These are phyloP conservation scores for Eupleurogrammus muticus DNA, from an alignment of 2,797 vertebrate genomes.

Conservation along the genomic window DNA sequence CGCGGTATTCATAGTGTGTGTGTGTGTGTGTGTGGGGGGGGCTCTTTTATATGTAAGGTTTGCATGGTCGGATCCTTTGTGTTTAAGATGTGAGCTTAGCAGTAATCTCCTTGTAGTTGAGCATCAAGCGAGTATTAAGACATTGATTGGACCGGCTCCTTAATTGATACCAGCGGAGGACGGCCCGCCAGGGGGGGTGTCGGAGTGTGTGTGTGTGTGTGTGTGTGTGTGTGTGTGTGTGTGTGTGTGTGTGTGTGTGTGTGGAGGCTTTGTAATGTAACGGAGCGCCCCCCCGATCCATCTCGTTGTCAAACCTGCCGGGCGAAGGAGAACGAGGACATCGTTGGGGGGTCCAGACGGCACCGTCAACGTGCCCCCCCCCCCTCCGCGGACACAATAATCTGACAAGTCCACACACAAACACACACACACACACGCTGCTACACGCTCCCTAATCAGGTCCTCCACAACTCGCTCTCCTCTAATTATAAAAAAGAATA, in stretches of 20 bases:
- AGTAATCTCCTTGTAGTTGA: slow-evolving; percentile 78
- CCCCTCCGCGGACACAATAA: slow-evolving; percentile 39
- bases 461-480: slow-evolving; percentile 52
- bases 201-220: slow-evolving; percentile 32
- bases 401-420: slow-evolving; percentile 34
- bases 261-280: slow-evolving; percentile 71
- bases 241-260: slow-evolving; percentile 19
- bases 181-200: slow-evolving; percentile 50
- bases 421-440: slow-evolving; percentile 18
- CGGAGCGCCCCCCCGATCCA: slow-evolving; percentile 73
- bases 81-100: slow-evolving; percentile 73
- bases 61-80: slow-evolving; percentile 54
- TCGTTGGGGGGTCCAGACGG: slow-evolving; percentile 58
- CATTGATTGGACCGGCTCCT: slow-evolving; percentile 79
- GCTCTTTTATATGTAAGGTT: slow-evolving; percentile 44
- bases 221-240: slow-evolving; percentile 22
- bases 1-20: slow-evolving; percentile 41
- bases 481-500: slow-evolving; percentile 76
- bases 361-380: slow-evolving; percentile 36
- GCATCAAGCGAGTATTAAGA: slow-evolving; percentile 71
- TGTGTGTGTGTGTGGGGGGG: slow-evolving; percentile 17
- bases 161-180: slow-evolving; percentile 82
- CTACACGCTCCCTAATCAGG: slow-evolving; percentile 40
- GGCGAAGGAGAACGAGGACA: slow-evolving; percentile 50
- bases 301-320: slow-evolving; percentile 66